Base-by-base conservation (phyloP, 53 echinoderm and acorn worm species). In the Actinopyga echinites region DNA sequence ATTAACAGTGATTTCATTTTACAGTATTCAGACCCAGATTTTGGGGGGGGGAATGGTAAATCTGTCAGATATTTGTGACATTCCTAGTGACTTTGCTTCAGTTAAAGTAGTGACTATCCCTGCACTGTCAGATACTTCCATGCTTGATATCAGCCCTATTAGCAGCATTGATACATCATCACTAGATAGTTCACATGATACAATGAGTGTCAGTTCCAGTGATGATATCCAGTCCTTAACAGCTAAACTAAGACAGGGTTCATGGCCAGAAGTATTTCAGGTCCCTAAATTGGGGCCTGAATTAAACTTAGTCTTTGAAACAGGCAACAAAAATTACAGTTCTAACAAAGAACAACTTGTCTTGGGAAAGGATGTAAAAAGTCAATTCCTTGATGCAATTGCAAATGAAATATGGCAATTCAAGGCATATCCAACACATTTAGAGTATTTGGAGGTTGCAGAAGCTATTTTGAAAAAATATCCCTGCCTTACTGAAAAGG, bases 21-120 rank as follows among this genome's bases (percentile, higher is more conserved):
- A 73, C 73, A 73, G 45, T 73, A 73, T 73, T 36, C 73, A 38
- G 73, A 44, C 20, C 10, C 37, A 10, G 73, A 73, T 73, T 73
- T 73, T n/a, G 65, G 73, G 25, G 37, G 73, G 40, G 8, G 73
- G 36, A 5, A 73, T 73, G 73, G 73, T 73, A 0, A 11, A 0
- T 37, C 25, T 73, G 25, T 1, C 40, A 3, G 40, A 0, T 17
- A 73, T 73, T 21, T 35, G 20, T 73, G 73, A 38, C 6, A 10
- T 73, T 17, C n/a, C 25, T 37, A 19, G 36, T 9, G 40, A 73
- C 40, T 17, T 0, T 64, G 65, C 7, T 6, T 30, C 65, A 64
- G 12, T 64, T 64, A 64, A 64, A 64, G 9, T 64, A 8, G 65
- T 64, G 13, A 0, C 7, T 10, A 19, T 3, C 6, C 30, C 65